Conservation (phyloP, 2,888 invertebrate genomes). For the Lamellibrachia satsuma region DNA sequence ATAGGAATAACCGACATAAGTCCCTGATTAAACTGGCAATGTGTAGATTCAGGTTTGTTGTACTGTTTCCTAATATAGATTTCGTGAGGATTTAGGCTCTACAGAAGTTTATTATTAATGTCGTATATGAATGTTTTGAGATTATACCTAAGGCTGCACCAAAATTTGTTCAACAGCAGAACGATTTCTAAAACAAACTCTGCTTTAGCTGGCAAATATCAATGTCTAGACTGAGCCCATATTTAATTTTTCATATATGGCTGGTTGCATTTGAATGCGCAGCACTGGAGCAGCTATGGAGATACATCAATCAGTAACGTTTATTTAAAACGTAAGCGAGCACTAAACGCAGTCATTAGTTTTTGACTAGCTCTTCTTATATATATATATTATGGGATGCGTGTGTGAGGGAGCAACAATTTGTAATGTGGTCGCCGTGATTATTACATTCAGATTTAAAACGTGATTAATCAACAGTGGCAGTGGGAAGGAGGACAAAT, state of each 20-base stretch:
- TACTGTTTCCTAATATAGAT: no score
- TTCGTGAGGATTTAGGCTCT: background rate
- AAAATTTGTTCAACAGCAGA: background rate
- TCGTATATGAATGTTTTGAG: background rate
- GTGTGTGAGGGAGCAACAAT: background rate
- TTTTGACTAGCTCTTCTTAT: background rate
- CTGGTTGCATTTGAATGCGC: background rate
- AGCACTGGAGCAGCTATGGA: background rate
- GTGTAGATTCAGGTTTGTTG: no score
- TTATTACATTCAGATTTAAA: background rate
- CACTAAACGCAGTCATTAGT: background rate
- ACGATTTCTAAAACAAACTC: background rate
- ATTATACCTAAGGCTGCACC: background rate
- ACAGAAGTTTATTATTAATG: background rate
- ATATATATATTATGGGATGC: background rate
- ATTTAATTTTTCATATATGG: background rate
- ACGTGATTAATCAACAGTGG: background rate
- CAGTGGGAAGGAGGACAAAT: background rate
- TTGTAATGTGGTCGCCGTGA: slow-evolving; percentile 6
- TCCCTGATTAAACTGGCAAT: no score
- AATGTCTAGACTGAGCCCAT: background rate
- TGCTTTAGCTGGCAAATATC: background rate
- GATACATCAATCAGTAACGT: no score
- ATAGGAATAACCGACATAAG: no score
- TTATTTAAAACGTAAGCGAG: background rate